Conservation (phyloP, 2,113 vertebrate genomes). For the Labeo rohita region DNA sequence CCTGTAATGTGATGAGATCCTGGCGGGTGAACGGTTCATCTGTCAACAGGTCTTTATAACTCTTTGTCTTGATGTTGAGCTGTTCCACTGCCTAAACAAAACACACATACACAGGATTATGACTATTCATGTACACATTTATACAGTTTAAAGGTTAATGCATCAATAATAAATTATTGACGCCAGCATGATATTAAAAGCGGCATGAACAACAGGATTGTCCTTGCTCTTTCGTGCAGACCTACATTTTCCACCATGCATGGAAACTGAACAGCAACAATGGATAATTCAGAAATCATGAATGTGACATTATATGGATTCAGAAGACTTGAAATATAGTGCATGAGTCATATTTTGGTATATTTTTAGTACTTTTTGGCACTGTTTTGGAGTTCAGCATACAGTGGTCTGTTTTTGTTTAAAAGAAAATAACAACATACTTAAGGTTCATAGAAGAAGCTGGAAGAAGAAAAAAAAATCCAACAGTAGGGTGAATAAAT, state of each 20-base stretch:
- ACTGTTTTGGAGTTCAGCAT: not conserved
- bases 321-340: not conserved
- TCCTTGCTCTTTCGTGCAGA: not conserved
- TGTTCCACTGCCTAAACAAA: conserved; percentile 86
- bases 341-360: not conserved
- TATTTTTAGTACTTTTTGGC: not conserved
- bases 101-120: not conserved
- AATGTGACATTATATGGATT: not conserved
- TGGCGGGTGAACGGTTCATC: conserved; percentile 91
- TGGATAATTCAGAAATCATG: not conserved
- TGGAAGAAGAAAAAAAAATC: not conserved
- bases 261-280: not conserved
- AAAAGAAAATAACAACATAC: not conserved
- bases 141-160: not conserved
- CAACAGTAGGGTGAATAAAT: not conserved
- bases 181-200: not conserved
- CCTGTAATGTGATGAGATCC: conserved; percentile 93
- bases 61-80: conserved; percentile 95
- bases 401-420: not conserved
- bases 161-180: not conserved
- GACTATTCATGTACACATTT: not conserved
- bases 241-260: not conserved
- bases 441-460: no score
- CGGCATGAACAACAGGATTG: not conserved
- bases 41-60: conserved; percentile 88